Conservation (phyloP, 2,888 invertebrate genomes). For the Steinernema scapterisci region DNA sequence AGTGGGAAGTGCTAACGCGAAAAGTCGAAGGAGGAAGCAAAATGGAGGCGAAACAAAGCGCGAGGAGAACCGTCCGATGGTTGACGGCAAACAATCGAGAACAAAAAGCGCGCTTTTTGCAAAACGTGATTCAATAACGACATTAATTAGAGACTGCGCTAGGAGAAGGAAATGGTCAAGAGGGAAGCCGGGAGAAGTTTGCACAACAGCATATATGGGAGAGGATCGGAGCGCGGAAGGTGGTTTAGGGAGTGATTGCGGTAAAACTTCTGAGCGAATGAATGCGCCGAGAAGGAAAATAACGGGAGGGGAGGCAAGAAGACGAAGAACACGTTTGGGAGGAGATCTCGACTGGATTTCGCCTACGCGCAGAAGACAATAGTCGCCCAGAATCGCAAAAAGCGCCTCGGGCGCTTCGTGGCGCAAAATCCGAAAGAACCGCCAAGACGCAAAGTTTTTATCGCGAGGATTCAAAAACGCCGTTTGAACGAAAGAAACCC, state of each 20-base stretch:
- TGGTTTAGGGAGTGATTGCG: neutral
- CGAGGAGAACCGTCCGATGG: neutral
- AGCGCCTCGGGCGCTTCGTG: conserved; percentile 9
- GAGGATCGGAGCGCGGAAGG: neutral
- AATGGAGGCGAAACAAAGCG: conserved; percentile 7
- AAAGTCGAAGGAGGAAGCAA: neutral
- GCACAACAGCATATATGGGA: neutral
- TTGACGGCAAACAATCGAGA: conserved; percentile 12
- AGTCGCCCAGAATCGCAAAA: neutral
- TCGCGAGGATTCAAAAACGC: too few relatives aligned
- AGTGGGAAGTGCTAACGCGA: neutral
- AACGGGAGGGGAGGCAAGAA: neutral
- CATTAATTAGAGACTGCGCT: neutral
- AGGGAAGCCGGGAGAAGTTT: neutral
- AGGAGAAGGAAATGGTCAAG: neutral
- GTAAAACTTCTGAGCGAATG: neutral
- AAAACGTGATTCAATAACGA: neutral
- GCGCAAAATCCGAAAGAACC: neutral
- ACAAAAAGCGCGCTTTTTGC: neutral
- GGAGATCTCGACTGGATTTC: conserved; percentile 22
- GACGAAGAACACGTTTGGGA: conserved; percentile 16
- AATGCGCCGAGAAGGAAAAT: neutral
- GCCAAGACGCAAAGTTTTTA: too few relatives aligned
- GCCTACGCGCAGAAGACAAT: neutral
- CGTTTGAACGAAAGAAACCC: too few relatives aligned